Evolutionary conservation across 2,888 invertebrate genomes (phyloP).

Genomic region (Plutella xylostella): DNA sequence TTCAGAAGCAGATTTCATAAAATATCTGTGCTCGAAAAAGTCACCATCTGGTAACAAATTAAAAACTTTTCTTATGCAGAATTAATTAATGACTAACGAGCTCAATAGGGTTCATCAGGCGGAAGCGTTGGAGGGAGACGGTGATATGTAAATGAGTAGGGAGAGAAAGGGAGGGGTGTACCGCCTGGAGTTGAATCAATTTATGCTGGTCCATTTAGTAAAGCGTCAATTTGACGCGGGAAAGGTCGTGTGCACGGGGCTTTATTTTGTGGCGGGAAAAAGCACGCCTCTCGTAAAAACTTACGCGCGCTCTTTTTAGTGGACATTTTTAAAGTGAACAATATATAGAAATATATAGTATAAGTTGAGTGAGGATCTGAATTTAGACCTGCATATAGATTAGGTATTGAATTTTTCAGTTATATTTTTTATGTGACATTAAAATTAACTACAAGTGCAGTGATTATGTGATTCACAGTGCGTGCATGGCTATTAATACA

Average conservation of each 20-base stretch:
- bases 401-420: no score
- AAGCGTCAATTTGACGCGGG: conserved; percentile 66
- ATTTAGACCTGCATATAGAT: no score
- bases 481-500: conserved; percentile 15
- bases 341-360: no score
- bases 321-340: not conserved
- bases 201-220: conserved; percentile 67
- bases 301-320: not conserved
- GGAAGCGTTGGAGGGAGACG: conserved; percentile 48
- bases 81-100: conserved; percentile 71
- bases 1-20: no score
- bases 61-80: conserved; percentile 70
- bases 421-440: no score
- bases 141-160: conserved; percentile 16
- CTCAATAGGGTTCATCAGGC: conserved; percentile 68
- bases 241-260: conserved; percentile 41
- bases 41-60: conserved; percentile 61
- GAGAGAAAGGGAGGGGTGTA: conserved; percentile 30
- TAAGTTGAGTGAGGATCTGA: no score
- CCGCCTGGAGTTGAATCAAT: conserved; percentile 65
- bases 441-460: no score
- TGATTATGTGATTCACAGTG: no score
- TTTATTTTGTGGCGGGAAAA: conserved; percentile 23
- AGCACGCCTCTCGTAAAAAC: conserved; percentile 38
- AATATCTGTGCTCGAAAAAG: no score